phyloP scores from a whole-genome alignment of 2,113 vertebrate species.

The Gambusia affinis region DNA sequence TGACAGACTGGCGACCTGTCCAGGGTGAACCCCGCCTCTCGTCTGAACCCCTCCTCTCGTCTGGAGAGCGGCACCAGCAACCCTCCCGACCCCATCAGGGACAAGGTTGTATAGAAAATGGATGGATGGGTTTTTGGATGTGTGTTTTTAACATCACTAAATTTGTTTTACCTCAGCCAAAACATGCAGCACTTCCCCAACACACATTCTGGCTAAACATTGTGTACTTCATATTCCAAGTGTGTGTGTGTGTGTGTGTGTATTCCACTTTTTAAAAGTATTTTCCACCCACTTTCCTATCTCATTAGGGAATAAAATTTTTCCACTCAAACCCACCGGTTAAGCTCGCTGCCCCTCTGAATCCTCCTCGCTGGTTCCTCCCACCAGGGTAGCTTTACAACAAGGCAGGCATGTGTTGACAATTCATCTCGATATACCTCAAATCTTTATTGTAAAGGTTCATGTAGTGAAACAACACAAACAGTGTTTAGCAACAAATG shows the following conservation, averaged over 20 bases:
- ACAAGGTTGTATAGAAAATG: too few relatives aligned
- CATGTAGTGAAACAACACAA: slow-evolving; percentile 85
- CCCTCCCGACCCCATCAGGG: too few relatives aligned
- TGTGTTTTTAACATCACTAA: too few relatives aligned
- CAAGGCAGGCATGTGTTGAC: slow-evolving; percentile 91
- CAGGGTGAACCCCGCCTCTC: too few relatives aligned
- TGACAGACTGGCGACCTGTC: too few relatives aligned
- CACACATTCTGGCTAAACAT: too few relatives aligned
- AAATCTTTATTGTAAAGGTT: slow-evolving; percentile 99
- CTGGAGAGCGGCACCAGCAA: too few relatives aligned
- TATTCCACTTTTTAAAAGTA: slow-evolving; percentile 65
- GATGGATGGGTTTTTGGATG: too few relatives aligned
- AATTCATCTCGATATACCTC: slow-evolving; percentile 99
- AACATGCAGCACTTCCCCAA: too few relatives aligned
- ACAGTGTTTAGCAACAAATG: slow-evolving; percentile 76
- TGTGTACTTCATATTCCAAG: too few relatives aligned
- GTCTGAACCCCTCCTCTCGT: too few relatives aligned
- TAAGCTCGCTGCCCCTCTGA: slow-evolving; percentile 48
- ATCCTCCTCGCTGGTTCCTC: slow-evolving; percentile 63
- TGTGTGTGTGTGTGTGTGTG: slow-evolving; percentile 46
- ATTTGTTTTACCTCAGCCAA: too few relatives aligned
- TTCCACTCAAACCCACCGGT: slow-evolving; percentile 35
- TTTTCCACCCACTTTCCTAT: slow-evolving; percentile 15
- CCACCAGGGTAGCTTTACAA: slow-evolving; percentile 82
- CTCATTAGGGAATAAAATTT: slow-evolving; percentile 18